Conservation (phyloP, 1,140 invertebrate species). For the Drosophila orena region DNA sequence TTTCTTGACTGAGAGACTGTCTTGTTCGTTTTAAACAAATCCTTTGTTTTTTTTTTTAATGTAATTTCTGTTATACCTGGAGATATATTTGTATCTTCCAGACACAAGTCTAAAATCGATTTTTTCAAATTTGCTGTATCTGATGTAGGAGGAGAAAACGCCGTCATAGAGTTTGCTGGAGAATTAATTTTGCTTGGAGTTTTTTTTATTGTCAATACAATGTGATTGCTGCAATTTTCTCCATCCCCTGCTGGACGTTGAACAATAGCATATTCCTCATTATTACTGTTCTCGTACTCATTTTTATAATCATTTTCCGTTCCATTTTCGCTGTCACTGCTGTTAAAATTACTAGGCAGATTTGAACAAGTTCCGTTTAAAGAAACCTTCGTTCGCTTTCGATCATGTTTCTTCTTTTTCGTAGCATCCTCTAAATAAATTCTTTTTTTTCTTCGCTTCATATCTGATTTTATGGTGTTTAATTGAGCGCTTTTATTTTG, state of each 20-base stretch:
- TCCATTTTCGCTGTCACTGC: slow-evolving; percentile 41
- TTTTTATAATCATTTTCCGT: slow-evolving; percentile 35
- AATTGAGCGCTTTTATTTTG: slow-evolving; percentile 14
- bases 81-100: no score
- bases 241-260: slow-evolving; percentile 30
- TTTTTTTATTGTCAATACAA: slow-evolving; percentile 81
- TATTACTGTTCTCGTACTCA: slow-evolving; percentile 31
- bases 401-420: slow-evolving; percentile 10
- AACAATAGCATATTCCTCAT: slow-evolving; percentile 66
- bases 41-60: neutral
- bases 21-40: neutral
- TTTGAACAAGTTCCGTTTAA: slow-evolving; percentile 50
- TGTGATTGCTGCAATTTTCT: slow-evolving; percentile 50
- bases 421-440: neutral
- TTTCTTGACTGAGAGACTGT: neutral
- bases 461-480: slow-evolving; percentile 20
- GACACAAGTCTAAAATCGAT: neutral
- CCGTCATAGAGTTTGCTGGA: slow-evolving; percentile 50
- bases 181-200: slow-evolving; percentile 78
- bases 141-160: slow-evolving; percentile 31
- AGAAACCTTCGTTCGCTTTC: slow-evolving; percentile 59
- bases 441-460: slow-evolving; percentile 39
- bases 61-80: neutral
- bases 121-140: slow-evolving; percentile 1
- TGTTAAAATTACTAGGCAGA: slow-evolving; percentile 33